Base-by-base conservation (phyloP, 2,888 invertebrate genomes). In the Trissolcus brochymenae region DNA sequence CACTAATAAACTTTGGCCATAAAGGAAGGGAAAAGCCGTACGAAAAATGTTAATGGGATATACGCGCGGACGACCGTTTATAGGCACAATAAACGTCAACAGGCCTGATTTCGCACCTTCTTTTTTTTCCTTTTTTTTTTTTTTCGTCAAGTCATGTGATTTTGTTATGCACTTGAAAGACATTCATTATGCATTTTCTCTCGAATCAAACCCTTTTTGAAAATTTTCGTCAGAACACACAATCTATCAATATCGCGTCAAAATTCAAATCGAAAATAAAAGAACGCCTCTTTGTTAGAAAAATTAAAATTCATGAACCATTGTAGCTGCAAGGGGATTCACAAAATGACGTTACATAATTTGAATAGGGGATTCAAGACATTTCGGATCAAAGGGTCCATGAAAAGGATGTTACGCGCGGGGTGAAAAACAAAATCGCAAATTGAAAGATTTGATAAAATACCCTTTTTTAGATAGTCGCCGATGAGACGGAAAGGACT, bases 21-120 rank as follows among this genome's bases (percentile, higher is more conserved):
- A 78, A 75, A 79, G 70, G 76, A 49, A 78, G 76, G 75, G 75
- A 81, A 80, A 76, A 78, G 75, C 81, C 82, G 76, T 67, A 74
- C 81, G 82, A 81, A 85, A 84, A 82, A 70, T 87, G 84, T 86
- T 87, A 87, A 87, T 87, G 83, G 83, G 35, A 9, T 84, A 79
- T 79, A 81, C 83, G 81, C 80, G 81, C 82, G 82, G 80, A 76
- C 46, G 46, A 16, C 84, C 87, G 86, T 86, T 88, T 88, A 81
- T 76, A 85, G 81, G 80, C 81, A 87, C 87, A 88, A 88, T 88
- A 87, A 88, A 88, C 86, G 86, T 87, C 86, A 85, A 84, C 84
- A 84, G 83, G 82, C 79, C 82, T 80, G 82, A 82, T 83, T 83
- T 84, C 83, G 82, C 85, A 86, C 83, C 35, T 35, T 35, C 35